phyloP scores from a whole-genome alignment of 2,113 vertebrate genomes.

The Varanus salvator region DNA sequence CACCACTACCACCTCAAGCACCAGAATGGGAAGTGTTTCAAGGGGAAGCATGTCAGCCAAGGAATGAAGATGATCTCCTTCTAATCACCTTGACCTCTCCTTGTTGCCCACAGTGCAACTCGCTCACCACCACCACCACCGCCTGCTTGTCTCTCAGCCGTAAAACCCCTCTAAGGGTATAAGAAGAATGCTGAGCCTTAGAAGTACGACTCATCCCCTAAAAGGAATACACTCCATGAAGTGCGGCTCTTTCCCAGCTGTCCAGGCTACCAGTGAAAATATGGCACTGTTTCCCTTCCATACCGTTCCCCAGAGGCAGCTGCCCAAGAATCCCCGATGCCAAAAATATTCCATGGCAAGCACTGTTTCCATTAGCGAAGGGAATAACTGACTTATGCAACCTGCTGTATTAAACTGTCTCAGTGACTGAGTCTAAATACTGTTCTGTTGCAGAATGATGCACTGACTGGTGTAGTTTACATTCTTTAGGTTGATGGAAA shows the following conservation, averaged over 20 bases:
- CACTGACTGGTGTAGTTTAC: slow-evolving; percentile 39
- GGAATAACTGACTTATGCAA: slow-evolving; percentile 63
- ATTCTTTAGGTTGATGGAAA: slow-evolving; percentile 63
- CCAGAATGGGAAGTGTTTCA: too few species aligned
- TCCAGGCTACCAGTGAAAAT: slow-evolving; percentile 37
- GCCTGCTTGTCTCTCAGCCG: rapidly evolving
- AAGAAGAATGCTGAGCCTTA: slow-evolving; percentile 28
- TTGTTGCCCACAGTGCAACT: background rate
- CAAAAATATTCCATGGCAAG: slow-evolving; percentile 63
- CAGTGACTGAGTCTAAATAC: slow-evolving; percentile 55
- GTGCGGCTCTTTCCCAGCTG: slow-evolving; percentile 14
- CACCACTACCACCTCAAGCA: too few species aligned
- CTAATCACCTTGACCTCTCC: background rate
- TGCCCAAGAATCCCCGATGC: slow-evolving; percentile 66
- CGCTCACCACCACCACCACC: background rate
- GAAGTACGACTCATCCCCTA: background rate
- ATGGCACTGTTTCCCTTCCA: slow-evolving; percentile 52
- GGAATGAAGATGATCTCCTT: background rate
- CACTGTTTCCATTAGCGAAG: slow-evolving; percentile 65
- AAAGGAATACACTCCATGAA: background rate
- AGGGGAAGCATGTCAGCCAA: background rate
- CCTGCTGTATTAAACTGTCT: slow-evolving; percentile 17
- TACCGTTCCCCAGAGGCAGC: slow-evolving; percentile 54
- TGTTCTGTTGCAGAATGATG: slow-evolving; percentile 51
- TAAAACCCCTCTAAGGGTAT: slow-evolving; percentile 10